Evolutionary conservation across 2,113 vertebrate species (phyloP).

Genomic region (Nerophis lumbriciformis): DNA sequence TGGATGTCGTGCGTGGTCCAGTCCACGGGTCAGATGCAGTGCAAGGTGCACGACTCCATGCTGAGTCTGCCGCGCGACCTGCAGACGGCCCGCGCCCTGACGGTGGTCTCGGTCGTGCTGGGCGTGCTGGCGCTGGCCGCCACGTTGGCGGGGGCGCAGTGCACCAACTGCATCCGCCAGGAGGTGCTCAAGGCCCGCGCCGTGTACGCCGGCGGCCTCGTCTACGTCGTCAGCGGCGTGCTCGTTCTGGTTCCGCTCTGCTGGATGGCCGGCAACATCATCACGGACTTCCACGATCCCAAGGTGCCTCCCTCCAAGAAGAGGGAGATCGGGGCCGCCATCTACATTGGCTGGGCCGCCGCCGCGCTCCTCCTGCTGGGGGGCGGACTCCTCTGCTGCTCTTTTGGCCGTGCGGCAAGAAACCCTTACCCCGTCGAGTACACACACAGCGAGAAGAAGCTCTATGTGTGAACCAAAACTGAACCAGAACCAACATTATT

Average conservation of each 20-base stretch:
- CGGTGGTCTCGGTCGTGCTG: not conserved
- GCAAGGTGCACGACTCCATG: conserved; percentile 1
- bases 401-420: not conserved
- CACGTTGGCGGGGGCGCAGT: not conserved
- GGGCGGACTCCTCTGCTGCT: not conserved
- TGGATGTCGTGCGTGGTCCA: conserved; percentile 3
- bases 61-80: not conserved
- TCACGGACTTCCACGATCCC: not conserved
- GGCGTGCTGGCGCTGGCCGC: not conserved
- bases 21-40: conserved; percentile 3
- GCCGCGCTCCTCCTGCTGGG: not conserved
- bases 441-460: not conserved
- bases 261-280: conserved; percentile 2
- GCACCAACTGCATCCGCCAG: conserved; percentile 1
- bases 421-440: not conserved
- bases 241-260: not conserved
- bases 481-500: too few relatives aligned
- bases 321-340: conserved; percentile 1
- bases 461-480: not conserved
- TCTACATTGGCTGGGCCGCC: conserved; percentile 4
- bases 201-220: not conserved
- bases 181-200: not conserved
- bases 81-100: conserved; percentile 1
- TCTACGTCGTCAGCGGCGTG: not conserved
- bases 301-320: not conserved